These are phyloP conservation scores for Odontamblyopus lacepedii DNA, from an alignment of 2,797 vertebrate species.

Conservation along the genomic window DNA sequence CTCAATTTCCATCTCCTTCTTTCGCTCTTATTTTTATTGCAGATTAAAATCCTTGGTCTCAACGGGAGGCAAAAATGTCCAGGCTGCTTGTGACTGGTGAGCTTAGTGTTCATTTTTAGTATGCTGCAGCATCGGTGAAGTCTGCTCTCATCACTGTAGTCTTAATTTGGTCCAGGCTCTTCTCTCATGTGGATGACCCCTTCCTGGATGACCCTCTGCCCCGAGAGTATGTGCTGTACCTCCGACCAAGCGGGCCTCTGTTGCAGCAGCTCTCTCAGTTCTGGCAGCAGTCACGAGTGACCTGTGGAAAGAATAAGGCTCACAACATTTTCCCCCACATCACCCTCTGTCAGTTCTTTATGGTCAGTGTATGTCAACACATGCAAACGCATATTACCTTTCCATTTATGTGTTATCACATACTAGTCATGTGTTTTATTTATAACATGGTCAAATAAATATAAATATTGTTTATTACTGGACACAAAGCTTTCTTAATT, in stretches of 20 bases:
- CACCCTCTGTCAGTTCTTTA: slow-evolving; percentile 99
- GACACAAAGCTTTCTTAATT: too few species aligned
- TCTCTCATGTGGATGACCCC: slow-evolving; percentile 96
- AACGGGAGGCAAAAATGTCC: slow-evolving; percentile 94
- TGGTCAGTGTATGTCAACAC: slow-evolving; percentile 72
- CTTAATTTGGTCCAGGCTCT: slow-evolving; percentile 81
- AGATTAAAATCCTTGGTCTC: slow-evolving; percentile 97
- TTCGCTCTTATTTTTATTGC: slow-evolving; percentile 47
- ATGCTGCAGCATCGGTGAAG: neutral
- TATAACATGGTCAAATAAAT: too few species aligned
- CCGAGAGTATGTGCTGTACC: slow-evolving; percentile 94
- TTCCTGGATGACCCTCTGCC: slow-evolving; percentile 94
- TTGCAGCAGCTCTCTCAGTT: slow-evolving; percentile 94
- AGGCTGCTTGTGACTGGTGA: slow-evolving; percentile 99
- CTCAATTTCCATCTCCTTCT: slow-evolving; percentile 46
- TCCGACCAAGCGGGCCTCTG: slow-evolving; percentile 92
- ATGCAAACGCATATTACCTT: neutral
- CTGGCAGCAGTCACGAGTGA: slow-evolving; percentile 94
- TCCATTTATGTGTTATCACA: neutral
- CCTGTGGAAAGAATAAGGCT: slow-evolving; percentile 97
- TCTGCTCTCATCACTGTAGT: neutral
- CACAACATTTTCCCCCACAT: slow-evolving; percentile 99
- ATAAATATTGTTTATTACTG: too few species aligned
- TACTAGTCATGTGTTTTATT: too few species aligned
- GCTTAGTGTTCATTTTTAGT: slow-evolving; percentile 44